Evolutionary conservation across 2,888 invertebrate species (phyloP).

Genomic region (Orthosia gothica): DNA sequence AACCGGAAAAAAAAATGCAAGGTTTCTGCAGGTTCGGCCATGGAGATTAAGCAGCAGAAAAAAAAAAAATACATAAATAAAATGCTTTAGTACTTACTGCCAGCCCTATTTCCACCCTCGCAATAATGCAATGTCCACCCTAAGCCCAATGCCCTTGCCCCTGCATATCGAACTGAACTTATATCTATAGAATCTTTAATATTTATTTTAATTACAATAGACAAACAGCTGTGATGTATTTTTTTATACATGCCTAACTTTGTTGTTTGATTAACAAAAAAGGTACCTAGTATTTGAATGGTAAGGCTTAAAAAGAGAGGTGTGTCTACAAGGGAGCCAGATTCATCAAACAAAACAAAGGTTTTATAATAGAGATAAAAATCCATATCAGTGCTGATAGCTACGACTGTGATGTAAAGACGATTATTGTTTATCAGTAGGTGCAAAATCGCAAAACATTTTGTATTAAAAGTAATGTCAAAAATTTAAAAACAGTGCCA

Average conservation of each 20-base stretch:
- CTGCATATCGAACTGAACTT: conserved; percentile 46
- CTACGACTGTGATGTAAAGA: not conserved
- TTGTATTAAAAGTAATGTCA: too few species aligned
- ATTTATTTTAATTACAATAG: conserved; percentile 22
- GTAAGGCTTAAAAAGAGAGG: not conserved
- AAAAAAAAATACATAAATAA: not conserved
- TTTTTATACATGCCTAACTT: not conserved
- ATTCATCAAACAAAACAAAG: not conserved
- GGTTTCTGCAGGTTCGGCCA: not conserved
- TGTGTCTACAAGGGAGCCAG: not conserved
- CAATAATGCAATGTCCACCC: conserved; percentile 60
- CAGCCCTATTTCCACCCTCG: conserved; percentile 66
- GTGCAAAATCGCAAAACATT: not conserved
- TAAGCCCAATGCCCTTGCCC: conserved; percentile 68
- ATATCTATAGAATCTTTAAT: conserved; percentile 34
- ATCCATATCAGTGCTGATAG: not conserved
- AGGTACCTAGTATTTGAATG: not conserved
- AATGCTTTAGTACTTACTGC: not conserved
- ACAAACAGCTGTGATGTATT: conserved; percentile 48
- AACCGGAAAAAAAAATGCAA: not conserved
- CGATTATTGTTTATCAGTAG: too few species aligned
- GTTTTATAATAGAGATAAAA: not conserved
- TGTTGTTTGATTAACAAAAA: too few species aligned
- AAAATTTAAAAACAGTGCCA: conserved; percentile 33
- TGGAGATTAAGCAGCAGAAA: too few species aligned